Evolutionary conservation across 2,113 vertebrate species (phyloP), one percentile per base, ranked within the genome.

Genomic region (Ochotona princeps): DNA sequence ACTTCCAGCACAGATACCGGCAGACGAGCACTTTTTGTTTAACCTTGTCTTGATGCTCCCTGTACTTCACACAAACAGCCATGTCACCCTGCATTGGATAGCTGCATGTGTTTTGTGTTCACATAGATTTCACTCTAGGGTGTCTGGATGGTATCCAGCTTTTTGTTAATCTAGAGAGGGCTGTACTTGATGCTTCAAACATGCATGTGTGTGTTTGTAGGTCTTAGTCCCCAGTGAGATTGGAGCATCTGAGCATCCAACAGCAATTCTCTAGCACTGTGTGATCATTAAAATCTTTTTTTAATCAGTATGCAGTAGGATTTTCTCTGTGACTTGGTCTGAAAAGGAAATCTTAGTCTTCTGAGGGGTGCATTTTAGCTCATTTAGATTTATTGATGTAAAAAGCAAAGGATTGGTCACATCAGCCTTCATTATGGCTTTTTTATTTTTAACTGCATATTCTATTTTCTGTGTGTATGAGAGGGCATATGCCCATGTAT

Each of bases 341-440:
- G 44, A 87, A 94, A 84, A 75, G 89, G 65, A 44, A 82, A 57
- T 82, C 23, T 76, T 76, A 87, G 28, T 63, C 57, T 78, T 89
- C 67, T 66, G 38, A 78, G 12, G 69, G 35, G 2, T 32, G 2
- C 86, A 83, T 87, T 85, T 95, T 89, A 92, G 79, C 60, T 61
- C 60, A 80, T 66, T 94, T 80, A 63, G 18, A 91, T 51, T 93
- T 84, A 83, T 26, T 83, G 70, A 44, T 65, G n/a, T 83, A 49
- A 72, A 89, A 87, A 66, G 12, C 38, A 78, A 54, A 11, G 38
- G 18, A 70, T 86, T 91, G 44, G n/a, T 85, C 18, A 35, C 10
- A 70, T 82, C 47, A 73, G 0, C 54, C 83, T 9, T 61, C 72
- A 26, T 61, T 83, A 65, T 57, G 86, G 63, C 17, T 90, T 93